Percentiles rank a stretch among this genome's conserved stretches.
These are phyloP conservation scores for Zonitis immaculata DNA, from an alignment of 2,888 invertebrate genomes.

Conservation along the genomic window DNA sequence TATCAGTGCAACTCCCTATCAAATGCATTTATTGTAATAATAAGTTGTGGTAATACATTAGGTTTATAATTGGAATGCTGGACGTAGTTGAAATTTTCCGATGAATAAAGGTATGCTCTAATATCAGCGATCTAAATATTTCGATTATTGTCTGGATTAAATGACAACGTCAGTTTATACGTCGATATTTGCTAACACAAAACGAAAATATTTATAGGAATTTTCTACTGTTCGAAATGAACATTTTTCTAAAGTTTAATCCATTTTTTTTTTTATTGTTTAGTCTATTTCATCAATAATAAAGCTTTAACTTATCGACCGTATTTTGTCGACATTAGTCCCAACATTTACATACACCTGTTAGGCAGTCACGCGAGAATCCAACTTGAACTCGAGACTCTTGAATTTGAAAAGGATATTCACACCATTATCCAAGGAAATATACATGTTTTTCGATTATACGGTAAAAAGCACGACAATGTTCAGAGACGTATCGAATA, in stretches of 20 bases:
- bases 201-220: conserved; percentile 10
- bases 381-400: conserved; percentile 17
- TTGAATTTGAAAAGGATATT: conserved; percentile 18
- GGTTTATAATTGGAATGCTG: conserved; percentile 28
- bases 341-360: conserved; percentile 21
- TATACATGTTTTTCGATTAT: background rate
- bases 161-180: conserved; percentile 9
- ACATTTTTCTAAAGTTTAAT: background rate
- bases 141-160: conserved; percentile 12
- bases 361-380: conserved; percentile 18
- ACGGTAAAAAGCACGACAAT: background rate
- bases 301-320: conserved; percentile 17
- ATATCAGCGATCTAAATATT: conserved; percentile 17
- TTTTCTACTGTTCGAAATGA: background rate
- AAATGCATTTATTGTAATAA: conserved; percentile 14
- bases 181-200: conserved; percentile 12
- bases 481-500: too few species aligned
- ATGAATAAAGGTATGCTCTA: conserved; percentile 21
- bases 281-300: conserved; percentile 7
- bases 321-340: conserved; percentile 10
- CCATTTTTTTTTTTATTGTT: background rate
- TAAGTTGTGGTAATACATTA: conserved; percentile 10
- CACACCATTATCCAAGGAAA: conserved; percentile 6
- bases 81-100: conserved; percentile 27
- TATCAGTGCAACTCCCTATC: conserved; percentile 7